Evolutionary conservation across 1,140 invertebrate species (phyloP).

Genomic region (Nebria ingens): DNA sequence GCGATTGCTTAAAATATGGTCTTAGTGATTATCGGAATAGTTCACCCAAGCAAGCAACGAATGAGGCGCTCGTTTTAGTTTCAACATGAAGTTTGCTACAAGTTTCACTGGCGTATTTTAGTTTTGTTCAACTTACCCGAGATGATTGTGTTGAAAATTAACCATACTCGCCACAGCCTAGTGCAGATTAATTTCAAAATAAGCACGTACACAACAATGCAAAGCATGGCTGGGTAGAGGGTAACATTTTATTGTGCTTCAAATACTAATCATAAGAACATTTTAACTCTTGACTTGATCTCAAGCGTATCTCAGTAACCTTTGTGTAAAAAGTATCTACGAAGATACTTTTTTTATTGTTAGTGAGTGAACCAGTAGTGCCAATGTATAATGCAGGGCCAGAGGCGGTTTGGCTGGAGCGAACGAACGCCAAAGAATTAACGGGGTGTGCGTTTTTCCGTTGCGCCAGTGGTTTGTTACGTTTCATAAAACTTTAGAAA

Average conservation of each 20-base stretch:
- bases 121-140: not conserved
- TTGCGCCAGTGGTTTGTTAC: not conserved
- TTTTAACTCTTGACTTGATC: too few species aligned
- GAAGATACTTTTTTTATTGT: too few species aligned
- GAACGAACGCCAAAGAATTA: not conserved
- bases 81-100: not conserved
- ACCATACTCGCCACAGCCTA: not conserved
- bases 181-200: not conserved
- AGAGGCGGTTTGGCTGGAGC: not conserved
- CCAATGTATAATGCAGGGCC: not conserved
- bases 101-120: not conserved
- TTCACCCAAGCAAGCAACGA: not conserved
- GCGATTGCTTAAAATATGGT: not conserved
- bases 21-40: not conserved
- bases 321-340: too few species aligned
- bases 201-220: not conserved
- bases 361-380: too few species aligned
- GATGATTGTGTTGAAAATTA: not conserved
- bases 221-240: too few species aligned
- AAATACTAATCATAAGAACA: not conserved
- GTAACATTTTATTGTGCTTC: not conserved
- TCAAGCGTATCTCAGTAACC: too few species aligned
- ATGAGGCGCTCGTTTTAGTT: not conserved
- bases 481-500: slow-evolving; percentile 9
- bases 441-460: not conserved